These are phyloP conservation scores for Metopolophium dirhodum DNA, from an alignment of 1,140 invertebrate genomes.

Conservation along the genomic window DNA sequence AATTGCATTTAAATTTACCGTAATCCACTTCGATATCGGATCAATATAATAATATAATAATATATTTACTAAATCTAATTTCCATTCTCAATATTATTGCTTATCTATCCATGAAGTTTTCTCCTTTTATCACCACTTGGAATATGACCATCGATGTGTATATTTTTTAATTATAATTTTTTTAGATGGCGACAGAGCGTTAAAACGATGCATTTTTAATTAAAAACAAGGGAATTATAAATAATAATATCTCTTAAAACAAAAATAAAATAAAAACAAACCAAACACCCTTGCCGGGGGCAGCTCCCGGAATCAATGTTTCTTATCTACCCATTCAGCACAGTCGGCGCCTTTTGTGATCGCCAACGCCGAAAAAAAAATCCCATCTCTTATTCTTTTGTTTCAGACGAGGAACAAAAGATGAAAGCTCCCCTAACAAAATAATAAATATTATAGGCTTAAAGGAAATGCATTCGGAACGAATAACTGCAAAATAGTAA, in stretches of 20 bases:
- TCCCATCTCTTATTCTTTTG: constrained; percentile 46
- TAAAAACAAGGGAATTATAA: constrained; percentile 54
- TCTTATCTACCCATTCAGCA: constrained; percentile 49
- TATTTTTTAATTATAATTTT: constrained; percentile 54
- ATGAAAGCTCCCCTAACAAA: neutral
- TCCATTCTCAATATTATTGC: neutral
- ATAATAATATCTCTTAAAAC: constrained; percentile 48
- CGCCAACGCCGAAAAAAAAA: constrained; percentile 24
- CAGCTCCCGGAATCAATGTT: constrained; percentile 30
- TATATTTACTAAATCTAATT: neutral
- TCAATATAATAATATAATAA: neutral
- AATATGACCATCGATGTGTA: constrained; percentile 18
- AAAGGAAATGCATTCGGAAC: constrained; percentile 9
- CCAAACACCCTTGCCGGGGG: constrained; percentile 31
- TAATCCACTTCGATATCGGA: constrained; percentile 6
- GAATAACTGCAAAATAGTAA: neutral
- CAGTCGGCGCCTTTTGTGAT: constrained; percentile 56
- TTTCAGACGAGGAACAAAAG: constrained; percentile 31
- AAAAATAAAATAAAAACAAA: constrained; percentile 35
- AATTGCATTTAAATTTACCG: constrained; percentile 24
- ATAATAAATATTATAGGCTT: constrained; percentile 29
- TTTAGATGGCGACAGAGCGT: constrained; percentile 33
- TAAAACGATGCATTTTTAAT: constrained; percentile 55
- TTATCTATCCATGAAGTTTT: constrained; percentile 21
- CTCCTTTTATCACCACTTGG: neutral